Base-by-base conservation (phyloP, 2,797 vertebrate species). In the Crenichthys baileyi region DNA sequence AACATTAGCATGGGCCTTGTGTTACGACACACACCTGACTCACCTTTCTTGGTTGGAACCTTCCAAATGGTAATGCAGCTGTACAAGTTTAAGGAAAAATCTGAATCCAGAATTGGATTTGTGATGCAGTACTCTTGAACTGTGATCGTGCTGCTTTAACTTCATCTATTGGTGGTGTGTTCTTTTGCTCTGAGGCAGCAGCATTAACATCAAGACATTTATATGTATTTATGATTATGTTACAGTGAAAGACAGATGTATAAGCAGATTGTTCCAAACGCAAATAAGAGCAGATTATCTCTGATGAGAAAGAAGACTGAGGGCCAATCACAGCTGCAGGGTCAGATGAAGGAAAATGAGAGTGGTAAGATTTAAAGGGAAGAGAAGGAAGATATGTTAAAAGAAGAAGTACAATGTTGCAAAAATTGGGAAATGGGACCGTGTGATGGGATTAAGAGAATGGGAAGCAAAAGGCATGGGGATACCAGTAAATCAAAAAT, bases 281-380 rank as follows among this genome's bases (percentile, higher is more conserved):
- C 29, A 68, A 80, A 82, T 81, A 60, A 50, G 26, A 81, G 80
- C 76, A 83, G 92, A 89, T 91, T 89, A 91, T 89, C 87, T 86
- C 84, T 2, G 70, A 79, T 79, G 50, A 79, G 79, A 79, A 80
- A 83, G 61, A 72, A 78, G 2, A 55, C 80, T 46, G 73, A 41
- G 65, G 84, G 72, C 55, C 76, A 88, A 89, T 88, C 75, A 76
- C 63, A 73, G 80, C 83, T 31, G 46, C 72, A 8, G 80, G 82
- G 85, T 70, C 18, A 50, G 29, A 63, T 36, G 26, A 36, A 20
- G 3, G 12, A 70, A 58, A 31, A 51, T 9, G 26, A 36, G 70
- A 44, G 53, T 1, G 51, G 51, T 26, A 15, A 26, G 6, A 9
- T 72, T 24, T 70, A 73, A 48, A 56, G 44, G 36, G 60, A 48